Conservation (phyloP, 1,140 invertebrate genomes). For the Pollicipes pollicipes region DNA sequence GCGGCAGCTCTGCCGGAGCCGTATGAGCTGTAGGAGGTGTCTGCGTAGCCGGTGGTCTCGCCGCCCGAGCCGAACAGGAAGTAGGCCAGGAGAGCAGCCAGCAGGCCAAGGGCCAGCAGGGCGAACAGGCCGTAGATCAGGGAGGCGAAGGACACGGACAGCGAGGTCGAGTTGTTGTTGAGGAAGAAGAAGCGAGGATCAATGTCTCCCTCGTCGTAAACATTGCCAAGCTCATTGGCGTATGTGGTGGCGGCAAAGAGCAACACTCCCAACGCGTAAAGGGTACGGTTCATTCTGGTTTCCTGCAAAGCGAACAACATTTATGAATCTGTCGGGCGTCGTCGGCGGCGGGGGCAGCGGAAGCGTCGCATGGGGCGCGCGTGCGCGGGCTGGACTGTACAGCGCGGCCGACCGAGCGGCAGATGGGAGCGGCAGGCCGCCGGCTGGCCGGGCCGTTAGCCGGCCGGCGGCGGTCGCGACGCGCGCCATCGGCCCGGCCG, state of each 20-base stretch:
- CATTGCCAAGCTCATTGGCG: neutral
- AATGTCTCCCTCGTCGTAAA: neutral
- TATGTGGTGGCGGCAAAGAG: neutral
- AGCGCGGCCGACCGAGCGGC: neutral
- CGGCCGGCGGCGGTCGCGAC: too few relatives aligned
- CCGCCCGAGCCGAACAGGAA: neutral
- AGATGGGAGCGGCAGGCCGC: neutral
- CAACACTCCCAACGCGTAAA: neutral
- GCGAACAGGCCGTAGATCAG: neutral
- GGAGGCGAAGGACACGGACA: neutral
- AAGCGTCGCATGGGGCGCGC: too few relatives aligned
- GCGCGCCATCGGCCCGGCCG: neutral
- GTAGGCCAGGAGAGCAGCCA: neutral
- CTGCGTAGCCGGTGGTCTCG: neutral
- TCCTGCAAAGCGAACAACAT: neutral
- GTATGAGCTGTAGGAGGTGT: neutral
- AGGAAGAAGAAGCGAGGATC: neutral
- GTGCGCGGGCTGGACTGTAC: too few relatives aligned
- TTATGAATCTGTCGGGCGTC: too few relatives aligned
- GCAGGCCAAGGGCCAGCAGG: neutral
- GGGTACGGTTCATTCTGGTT: neutral
- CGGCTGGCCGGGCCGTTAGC: too few relatives aligned
- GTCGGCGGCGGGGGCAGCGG: too few relatives aligned
- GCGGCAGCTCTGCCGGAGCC: neutral
- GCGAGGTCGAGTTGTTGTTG: constrained; percentile 2